Evolutionary conservation across 2,113 vertebrate species (phyloP), one percentile per base, ranked within the genome.

Genomic region (Lathamus discolor): DNA sequence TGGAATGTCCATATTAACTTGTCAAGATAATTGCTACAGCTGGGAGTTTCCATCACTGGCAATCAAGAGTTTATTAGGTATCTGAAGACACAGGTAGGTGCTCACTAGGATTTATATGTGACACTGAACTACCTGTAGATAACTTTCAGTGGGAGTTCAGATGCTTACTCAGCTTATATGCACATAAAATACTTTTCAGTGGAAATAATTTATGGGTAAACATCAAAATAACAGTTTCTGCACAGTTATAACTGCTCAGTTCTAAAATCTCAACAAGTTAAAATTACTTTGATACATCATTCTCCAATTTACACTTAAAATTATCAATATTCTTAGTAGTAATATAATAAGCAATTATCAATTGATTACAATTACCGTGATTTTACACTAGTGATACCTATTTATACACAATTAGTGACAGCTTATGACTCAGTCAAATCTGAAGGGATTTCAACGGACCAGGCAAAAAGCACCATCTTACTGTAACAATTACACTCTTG

Each of bases 21-120:
- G 79, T 86, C 83, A 96, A 89, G 86, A 59, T 92, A 96, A 92
- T 96, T 96, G 92, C 88, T 92, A 39, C 88, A 83, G 79, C 80
- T 90, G 92, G 92, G 93, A 95, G 83, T 61, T 81, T 76, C 90
- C 57, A 0, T 73, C 91, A 91, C 83, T 67, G 86, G 59, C 95
- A 90, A 33, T 79, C 83, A 79, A 41, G 64, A 70, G 9, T 90
- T 92, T 90, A 68, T 84, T 75, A 48, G 68, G 24, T 44, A 64
- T 35, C 79, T 88, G 80, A 86, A 92, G 85, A 28, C 69, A 70
- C 27, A 70, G 59, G 73, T 22, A 78, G 51, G 76, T n/a, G 68
- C 79, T 75, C 88, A 90, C 79, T 57, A 88, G 83, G 93, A 75
- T 95, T 95, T 83, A 9, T 67, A 2, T 20, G 51, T 88, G 95